Evolutionary conservation across 2,113 vertebrate species (phyloP), one percentile per base, ranked within the genome.

Genomic region (Salvelinus namaycush): DNA sequence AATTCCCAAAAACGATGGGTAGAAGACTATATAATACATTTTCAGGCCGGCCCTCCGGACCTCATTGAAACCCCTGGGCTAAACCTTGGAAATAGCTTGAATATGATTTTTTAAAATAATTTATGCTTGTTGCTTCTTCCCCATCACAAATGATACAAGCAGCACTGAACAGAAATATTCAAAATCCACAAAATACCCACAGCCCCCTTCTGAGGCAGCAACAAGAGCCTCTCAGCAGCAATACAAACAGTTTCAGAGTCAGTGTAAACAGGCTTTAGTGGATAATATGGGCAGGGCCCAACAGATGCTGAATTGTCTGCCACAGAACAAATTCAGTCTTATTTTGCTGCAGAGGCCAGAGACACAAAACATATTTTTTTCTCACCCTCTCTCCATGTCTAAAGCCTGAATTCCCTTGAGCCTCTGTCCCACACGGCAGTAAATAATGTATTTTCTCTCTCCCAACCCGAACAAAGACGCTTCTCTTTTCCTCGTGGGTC

Each of bases 371-470:
- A 1, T 44, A 0, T 76, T 69, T 49, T 69, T 20, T 20, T 9
- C 69, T 49, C 69, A 26, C 4, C 7, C 22, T 9, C 24, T 31
- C 74, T 73, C 18, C n/a, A 4, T 26, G n/a, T 27, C 29, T 49
- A 54, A 18, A 16, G n/a, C 39, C 34, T n/a, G 31, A 59, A 12
- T 29, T 84, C 74, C 85, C 73, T 39, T 11, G 68, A 79, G 82
- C 75, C 75, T 76, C 76, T 68, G 73, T 76, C 86, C 84, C 81
- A 83, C 66, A 60, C 81, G 76, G 77, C 83, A 86, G 82, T 71
- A 89, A 89, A 90, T 88, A 77, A 87, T 84, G 80, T 86, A 70
- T 87, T 89, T 89, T 88, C 82, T 88, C 84, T 79, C 76, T 84
- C 72, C 76, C 29, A 22, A 75, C 6, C 0, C 24, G 29, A 78